These are phyloP conservation scores for Phoxinus phoxinus DNA, from an alignment of 2,113 vertebrate species.

Conservation along the genomic window DNA sequence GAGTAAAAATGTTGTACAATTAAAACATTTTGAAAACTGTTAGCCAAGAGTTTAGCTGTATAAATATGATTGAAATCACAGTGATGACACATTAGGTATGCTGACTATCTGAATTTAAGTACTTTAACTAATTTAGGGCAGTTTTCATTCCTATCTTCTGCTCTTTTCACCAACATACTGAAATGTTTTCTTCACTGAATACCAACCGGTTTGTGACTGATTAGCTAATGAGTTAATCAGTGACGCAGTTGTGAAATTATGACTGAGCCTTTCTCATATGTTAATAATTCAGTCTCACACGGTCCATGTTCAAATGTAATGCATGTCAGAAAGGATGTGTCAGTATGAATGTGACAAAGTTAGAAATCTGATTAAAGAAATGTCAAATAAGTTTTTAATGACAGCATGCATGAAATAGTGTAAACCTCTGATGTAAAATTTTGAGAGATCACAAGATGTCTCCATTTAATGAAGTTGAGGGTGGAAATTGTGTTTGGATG, in stretches of 20 bases:
- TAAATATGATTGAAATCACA: not conserved
- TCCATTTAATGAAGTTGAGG: conserved; percentile 23
- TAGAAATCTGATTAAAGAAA: not conserved
- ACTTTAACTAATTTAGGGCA: not conserved
- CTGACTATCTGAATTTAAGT: not conserved
- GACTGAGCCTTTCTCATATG: conserved; percentile 26
- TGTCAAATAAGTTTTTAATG: not conserved
- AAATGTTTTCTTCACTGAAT: not conserved
- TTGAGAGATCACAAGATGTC: not conserved
- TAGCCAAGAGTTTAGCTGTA: not conserved
- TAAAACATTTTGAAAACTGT: not conserved
- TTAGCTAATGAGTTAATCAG: conserved; percentile 20
- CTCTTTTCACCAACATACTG: not conserved
- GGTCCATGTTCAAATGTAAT: not conserved
- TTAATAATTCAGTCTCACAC: not conserved
- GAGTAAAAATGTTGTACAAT: too few relatives aligned
- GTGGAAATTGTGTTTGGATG: conserved; percentile 2
- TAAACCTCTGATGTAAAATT: not conserved
- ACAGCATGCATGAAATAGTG: not conserved
- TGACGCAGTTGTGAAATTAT: conserved; percentile 36
- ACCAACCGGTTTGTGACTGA: conserved; percentile 26
- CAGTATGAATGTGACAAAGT: not conserved
- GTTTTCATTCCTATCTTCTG: not conserved
- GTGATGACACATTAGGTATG: not conserved
- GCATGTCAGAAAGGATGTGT: not conserved